Evolutionary conservation across 2,113 vertebrate genomes (phyloP), one percentile per base, ranked within the genome.

Genomic region (Leiothrix lutea): DNA sequence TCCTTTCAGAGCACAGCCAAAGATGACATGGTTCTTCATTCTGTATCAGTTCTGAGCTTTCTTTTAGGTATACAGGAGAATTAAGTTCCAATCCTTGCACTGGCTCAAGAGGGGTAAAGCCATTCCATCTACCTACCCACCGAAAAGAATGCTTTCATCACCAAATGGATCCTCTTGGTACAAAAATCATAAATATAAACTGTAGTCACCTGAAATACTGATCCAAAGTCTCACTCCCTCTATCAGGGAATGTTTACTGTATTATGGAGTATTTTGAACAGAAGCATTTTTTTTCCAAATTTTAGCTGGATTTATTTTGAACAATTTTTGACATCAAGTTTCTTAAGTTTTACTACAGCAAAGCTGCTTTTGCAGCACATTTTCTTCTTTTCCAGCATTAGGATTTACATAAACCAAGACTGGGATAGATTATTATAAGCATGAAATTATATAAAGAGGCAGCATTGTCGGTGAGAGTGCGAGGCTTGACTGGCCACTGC

Each of bases 111-210:
- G 19, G 19, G 21, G 5, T 67, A 72, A 94, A 79, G 13, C 23
- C 24, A 20, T 42, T 28, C 4, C 0, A 0, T 48, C 48, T 82
- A 53, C 28, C 23, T 47, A 53, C 31, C 4, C 35, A 80, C 40
- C 9, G 28, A 66, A 61, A 69, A 78, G 14, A 84, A 80, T 57
- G 12, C 4, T 73, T 70, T 69, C 78, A 35, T 72, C 36, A 53
- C 8, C 24, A 73, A 48, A 69, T 28, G 18, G 7, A 70, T 73
- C 5, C 5, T 56, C 19, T 65, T 70, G 33, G 48, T 53, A 36
- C 2, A 78, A 77, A 86, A 48, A 4, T 0, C 35, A 42, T 14
- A 58, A 70, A 62, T n/a, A 74, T 50, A 77, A 79, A 44, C 21
- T 44, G 2, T 22, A 80, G 28, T 60, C 5, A 42, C 12, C 9